phyloP scores from a whole-genome alignment of 2,888 invertebrate species.

The Spodoptera picta region DNA sequence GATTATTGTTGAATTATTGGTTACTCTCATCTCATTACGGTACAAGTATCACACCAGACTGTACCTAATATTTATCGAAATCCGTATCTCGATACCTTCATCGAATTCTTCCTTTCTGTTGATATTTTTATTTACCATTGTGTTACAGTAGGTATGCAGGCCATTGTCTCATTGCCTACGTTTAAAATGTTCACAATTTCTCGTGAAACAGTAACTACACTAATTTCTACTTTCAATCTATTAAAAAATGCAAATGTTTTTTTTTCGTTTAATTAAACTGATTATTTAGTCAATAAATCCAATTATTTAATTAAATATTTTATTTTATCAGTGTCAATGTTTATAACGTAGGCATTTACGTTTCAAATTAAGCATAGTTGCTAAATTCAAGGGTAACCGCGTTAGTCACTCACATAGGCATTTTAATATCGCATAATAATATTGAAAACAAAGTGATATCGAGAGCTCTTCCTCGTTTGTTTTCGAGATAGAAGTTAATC shows the following conservation, averaged over 20 bases:
- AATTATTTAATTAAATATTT: neutral
- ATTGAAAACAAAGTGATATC: slow-evolving; percentile 10
- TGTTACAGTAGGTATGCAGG: neutral
- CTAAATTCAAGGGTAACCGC: slow-evolving; percentile 13
- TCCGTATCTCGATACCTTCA: slow-evolving; percentile 18
- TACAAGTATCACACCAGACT: neutral
- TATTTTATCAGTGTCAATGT: neutral
- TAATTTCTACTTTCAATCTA: too few relatives aligned
- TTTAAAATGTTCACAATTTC: too few relatives aligned
- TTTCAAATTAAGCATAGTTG: neutral
- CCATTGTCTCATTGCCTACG: slow-evolving; percentile 9
- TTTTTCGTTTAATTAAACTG: too few relatives aligned
- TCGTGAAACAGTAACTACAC: too few relatives aligned
- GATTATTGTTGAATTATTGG: neutral
- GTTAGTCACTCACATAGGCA: neutral
- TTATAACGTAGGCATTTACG: neutral
- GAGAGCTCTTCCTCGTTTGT: slow-evolving; percentile 22
- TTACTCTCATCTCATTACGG: neutral
- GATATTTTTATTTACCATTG: slow-evolving; percentile 1
- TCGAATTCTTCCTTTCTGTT: slow-evolving; percentile 23
- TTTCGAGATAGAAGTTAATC: slow-evolving; percentile 30
- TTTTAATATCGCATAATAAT: slow-evolving; percentile 1
- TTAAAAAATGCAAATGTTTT: too few relatives aligned
- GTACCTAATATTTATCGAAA: slow-evolving; percentile 2
- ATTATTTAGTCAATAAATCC: too few relatives aligned